Percentiles rank a stretch among this genome's conserved stretches.
Conservation (phyloP, 2,888 invertebrate species). For the Synanthedon vespiformis region DNA sequence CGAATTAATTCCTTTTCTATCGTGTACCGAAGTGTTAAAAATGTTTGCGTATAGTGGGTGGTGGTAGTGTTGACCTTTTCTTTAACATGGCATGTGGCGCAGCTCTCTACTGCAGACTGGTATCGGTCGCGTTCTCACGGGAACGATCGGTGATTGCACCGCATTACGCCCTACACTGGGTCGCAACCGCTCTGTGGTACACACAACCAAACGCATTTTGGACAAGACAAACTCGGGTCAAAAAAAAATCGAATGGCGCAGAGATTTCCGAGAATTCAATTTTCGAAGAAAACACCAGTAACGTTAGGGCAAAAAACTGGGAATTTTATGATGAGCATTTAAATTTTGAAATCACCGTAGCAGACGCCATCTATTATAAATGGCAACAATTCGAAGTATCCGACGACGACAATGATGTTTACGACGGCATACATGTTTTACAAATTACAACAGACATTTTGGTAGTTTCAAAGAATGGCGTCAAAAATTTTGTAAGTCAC, state of each 20-base stretch:
- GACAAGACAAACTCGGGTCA: conserved; percentile 4
- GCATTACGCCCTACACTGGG: conserved; percentile 49
- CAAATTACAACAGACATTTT: too few relatives aligned
- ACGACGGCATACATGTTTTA: too few relatives aligned
- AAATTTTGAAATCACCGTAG: too few relatives aligned
- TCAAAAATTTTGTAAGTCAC: too few relatives aligned
- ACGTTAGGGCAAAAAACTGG: too few relatives aligned
- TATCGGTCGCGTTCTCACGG: conserved; percentile 58
- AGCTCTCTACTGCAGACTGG: conserved; percentile 12
- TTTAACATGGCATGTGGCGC: conserved; percentile 27
- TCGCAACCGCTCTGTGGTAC: conserved; percentile 26
- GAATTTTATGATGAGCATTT: too few relatives aligned
- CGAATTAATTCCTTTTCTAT: too few relatives aligned
- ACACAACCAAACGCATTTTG: conserved; percentile 10
- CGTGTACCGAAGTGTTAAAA: neutral
- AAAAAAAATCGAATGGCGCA: neutral
- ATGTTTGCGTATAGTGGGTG: neutral
- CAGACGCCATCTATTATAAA: too few relatives aligned
- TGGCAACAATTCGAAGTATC: too few relatives aligned
- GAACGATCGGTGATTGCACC: conserved; percentile 59
- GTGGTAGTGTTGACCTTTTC: conserved; percentile 33
- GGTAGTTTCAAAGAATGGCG: too few relatives aligned
- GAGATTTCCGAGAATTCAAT: conserved; percentile 1
- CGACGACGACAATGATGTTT: too few relatives aligned
- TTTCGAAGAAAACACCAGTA: conserved; percentile 10